Conservation (phyloP, 2,797 vertebrate genomes). For the Pogonophryne albipinna region DNA sequence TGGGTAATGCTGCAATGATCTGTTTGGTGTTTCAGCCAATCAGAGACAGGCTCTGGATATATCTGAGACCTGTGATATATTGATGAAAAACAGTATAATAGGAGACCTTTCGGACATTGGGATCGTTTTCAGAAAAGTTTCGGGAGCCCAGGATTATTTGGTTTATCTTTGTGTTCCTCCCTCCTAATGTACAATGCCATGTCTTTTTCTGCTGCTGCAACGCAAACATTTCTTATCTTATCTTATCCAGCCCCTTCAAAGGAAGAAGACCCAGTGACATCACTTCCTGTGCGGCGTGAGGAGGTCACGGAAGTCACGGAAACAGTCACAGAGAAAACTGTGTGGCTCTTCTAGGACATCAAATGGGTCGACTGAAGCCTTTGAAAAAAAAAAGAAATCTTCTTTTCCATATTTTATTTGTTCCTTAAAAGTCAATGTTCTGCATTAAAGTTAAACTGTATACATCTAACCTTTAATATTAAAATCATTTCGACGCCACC, state of each 20-base stretch:
- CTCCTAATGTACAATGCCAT: not conserved
- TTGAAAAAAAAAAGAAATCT: too few relatives aligned
- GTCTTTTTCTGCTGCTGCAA: too few relatives aligned
- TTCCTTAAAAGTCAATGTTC: not conserved
- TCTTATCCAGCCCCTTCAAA: conserved; percentile 26
- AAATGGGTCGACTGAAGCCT: conserved; percentile 69
- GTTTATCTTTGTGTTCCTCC: too few relatives aligned
- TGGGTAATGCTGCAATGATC: too few relatives aligned
- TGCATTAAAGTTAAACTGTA: conserved; percentile 13
- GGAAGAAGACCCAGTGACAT: conserved; percentile 49
- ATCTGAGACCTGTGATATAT: too few relatives aligned
- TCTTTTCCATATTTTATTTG: too few relatives aligned
- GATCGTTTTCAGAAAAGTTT: too few relatives aligned
- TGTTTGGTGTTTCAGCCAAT: too few relatives aligned
- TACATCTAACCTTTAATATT: conserved; percentile 4
- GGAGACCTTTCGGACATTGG: too few relatives aligned
- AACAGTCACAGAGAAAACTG: conserved; percentile 62
- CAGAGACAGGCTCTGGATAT: too few relatives aligned
- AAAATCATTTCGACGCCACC: conserved; percentile 1
- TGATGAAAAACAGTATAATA: too few relatives aligned
- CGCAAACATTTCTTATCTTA: not conserved
- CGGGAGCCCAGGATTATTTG: too few relatives aligned
- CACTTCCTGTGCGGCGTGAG: conserved; percentile 45
- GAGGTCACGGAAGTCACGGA: conserved; percentile 26
- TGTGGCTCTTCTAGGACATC: conserved; percentile 72